Conservation (phyloP, 2,888 invertebrate species). For the Netelia melanura region DNA sequence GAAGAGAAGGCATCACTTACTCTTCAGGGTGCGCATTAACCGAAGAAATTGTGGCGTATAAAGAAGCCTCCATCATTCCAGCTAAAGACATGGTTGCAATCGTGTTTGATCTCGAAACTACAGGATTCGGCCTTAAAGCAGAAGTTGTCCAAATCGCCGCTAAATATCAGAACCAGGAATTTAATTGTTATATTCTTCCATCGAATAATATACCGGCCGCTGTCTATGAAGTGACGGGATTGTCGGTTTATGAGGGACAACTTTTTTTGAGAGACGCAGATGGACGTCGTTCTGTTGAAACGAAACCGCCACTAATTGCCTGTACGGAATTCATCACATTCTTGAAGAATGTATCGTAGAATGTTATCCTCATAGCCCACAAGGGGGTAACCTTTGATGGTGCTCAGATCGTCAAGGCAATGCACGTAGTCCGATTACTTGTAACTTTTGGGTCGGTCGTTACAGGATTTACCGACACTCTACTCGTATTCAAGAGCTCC, state of each 20-base stretch:
- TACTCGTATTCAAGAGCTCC: conserved; percentile 35
- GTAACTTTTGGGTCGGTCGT: conserved; percentile 21
- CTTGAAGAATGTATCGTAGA: conserved; percentile 14
- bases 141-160: conserved; percentile 54
- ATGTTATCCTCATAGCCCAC: conserved; percentile 43
- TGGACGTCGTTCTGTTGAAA: conserved; percentile 14
- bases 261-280: conserved; percentile 1
- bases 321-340: conserved; percentile 34
- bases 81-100: conserved; percentile 17
- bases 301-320: conserved; percentile 35
- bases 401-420: conserved; percentile 14
- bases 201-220: conserved; percentile 15
- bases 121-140: conserved; percentile 39
- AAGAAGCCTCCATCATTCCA: conserved; percentile 6
- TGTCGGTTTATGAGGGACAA: conserved; percentile 18
- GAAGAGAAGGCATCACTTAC: conserved; percentile 43
- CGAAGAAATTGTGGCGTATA: conserved; percentile 15
- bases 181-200: conserved; percentile 27
- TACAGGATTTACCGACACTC: conserved; percentile 41
- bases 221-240: conserved; percentile 23
- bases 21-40: conserved; percentile 31
- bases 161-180: conserved; percentile 18
- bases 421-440: conserved; percentile 30
- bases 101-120: conserved; percentile 51
- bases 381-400: conserved; percentile 44